A percentile compares a stretch with the other conserved stretches of the same genome.
Evolutionary conservation across 1,140 invertebrate species (phyloP).

Genomic region (Mercenaria mercenaria): DNA sequence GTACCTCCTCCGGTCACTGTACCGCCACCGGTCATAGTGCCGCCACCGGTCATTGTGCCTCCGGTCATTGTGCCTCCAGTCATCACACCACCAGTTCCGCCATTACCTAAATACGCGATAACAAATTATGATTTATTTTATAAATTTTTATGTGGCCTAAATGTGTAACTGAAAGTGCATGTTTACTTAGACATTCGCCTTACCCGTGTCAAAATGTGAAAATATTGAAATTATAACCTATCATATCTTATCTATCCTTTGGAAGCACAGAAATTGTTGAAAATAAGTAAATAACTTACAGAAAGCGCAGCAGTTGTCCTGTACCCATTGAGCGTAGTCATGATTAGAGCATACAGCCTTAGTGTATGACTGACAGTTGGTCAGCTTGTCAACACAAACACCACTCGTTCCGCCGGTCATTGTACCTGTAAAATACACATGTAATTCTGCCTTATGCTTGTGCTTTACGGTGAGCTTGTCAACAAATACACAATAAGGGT

Average conservation of each 20-base stretch:
- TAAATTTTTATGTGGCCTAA: neutral
- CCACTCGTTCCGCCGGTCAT: neutral
- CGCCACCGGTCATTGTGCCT: neutral
- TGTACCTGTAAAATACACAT: neutral
- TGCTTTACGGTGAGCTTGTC: too few species aligned
- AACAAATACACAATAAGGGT: neutral
- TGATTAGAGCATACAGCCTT: slow-evolving; percentile 17
- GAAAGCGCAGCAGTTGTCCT: slow-evolving; percentile 42
- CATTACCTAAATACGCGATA: slow-evolving; percentile 10
- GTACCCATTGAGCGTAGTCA: slow-evolving; percentile 34
- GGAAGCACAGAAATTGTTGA: too few species aligned
- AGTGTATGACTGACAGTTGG: neutral
- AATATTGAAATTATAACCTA: too few species aligned
- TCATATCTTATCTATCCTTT: too few species aligned
- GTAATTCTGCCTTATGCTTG: neutral
- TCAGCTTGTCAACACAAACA: slow-evolving; percentile 22
- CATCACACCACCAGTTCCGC: neutral
- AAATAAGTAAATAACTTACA: slow-evolving; percentile 9
- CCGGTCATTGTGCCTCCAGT: neutral
- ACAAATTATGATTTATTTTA: neutral
- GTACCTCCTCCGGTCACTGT: neutral
- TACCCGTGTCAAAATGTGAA: too few species aligned
- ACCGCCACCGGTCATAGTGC: neutral
- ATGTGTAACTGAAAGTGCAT: too few species aligned
- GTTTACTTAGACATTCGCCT: too few species aligned